Evolutionary conservation across 1,140 invertebrate genomes (phyloP).

Genomic region (Eumaeus atala): DNA sequence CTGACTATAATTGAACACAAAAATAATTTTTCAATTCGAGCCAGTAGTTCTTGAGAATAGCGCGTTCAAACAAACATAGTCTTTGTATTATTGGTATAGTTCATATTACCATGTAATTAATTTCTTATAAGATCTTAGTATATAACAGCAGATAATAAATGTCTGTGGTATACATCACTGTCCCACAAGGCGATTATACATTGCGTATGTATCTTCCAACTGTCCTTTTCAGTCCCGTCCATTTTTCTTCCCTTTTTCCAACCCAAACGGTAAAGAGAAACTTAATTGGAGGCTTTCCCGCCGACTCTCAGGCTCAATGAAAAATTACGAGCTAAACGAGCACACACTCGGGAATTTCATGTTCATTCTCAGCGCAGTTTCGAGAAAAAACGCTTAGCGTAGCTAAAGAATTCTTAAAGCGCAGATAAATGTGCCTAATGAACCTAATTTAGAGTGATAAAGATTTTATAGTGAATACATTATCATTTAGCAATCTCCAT

Average conservation of each 20-base stretch:
- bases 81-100: no score
- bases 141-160: no score
- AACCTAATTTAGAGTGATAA: slow-evolving; percentile 23
- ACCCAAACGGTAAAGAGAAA: slow-evolving; percentile 66
- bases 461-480: neutral
- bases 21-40: no score
- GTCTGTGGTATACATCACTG: neutral
- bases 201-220: slow-evolving; percentile 15
- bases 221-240: slow-evolving; percentile 44
- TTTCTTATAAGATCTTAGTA: no score
- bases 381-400: slow-evolving; percentile 45
- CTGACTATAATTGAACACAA: no score
- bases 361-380: slow-evolving; percentile 42
- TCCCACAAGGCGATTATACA: slow-evolving; percentile 8
- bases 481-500: no score
- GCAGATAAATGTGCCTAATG: slow-evolving; percentile 40
- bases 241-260: slow-evolving; percentile 60
- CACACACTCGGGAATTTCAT: slow-evolving; percentile 56
- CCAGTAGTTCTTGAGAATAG: no score
- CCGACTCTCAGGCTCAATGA: slow-evolving; percentile 67
- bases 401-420: slow-evolving; percentile 37
- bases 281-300: slow-evolving; percentile 69
- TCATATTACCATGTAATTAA: no score
- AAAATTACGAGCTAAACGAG: slow-evolving; percentile 71
- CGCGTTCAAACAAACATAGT: no score